Conservation (phyloP, 1,140 invertebrate species). For the Chrysomallon squamiferum region DNA sequence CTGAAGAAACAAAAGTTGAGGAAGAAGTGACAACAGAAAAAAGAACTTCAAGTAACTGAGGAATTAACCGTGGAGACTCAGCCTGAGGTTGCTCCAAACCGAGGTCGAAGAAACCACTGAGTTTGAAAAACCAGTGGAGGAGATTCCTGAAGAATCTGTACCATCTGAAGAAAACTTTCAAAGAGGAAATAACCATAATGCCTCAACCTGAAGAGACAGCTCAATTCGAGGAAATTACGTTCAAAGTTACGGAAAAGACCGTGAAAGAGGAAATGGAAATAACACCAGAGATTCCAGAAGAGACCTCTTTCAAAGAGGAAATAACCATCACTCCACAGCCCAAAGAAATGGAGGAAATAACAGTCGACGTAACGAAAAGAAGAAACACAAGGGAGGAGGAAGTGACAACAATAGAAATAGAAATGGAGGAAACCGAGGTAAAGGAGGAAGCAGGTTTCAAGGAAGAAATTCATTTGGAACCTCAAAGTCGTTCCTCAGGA, state of each 20-base stretch:
- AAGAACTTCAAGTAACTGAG: constrained; percentile 21
- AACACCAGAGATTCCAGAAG: too few relatives aligned
- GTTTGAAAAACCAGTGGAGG: too few relatives aligned
- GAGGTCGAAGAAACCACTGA: too few relatives aligned
- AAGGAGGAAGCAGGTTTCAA: not conserved
- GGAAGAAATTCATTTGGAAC: not conserved
- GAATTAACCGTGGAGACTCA: constrained; percentile 15
- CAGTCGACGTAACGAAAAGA: too few relatives aligned
- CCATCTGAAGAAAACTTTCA: too few relatives aligned
- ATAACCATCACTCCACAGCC: not conserved
- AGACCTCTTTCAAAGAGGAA: not conserved
- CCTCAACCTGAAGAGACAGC: too few relatives aligned
- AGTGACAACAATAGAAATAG: not conserved
- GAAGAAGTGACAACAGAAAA: not conserved
- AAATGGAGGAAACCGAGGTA: not conserved
- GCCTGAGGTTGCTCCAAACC: constrained; percentile 9
- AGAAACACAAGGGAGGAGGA: too few relatives aligned
- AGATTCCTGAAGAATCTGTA: too few relatives aligned
- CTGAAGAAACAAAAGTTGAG: not conserved
- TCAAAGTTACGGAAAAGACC: too few relatives aligned
- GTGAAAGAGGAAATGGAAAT: too few relatives aligned
- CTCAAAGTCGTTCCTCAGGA: not conserved
- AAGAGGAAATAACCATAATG: too few relatives aligned
- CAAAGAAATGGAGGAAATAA: not conserved
- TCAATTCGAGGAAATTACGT: too few relatives aligned